Evolutionary conservation across 2,888 invertebrate species (phyloP).

Genomic region (Arctia plantaginis): DNA sequence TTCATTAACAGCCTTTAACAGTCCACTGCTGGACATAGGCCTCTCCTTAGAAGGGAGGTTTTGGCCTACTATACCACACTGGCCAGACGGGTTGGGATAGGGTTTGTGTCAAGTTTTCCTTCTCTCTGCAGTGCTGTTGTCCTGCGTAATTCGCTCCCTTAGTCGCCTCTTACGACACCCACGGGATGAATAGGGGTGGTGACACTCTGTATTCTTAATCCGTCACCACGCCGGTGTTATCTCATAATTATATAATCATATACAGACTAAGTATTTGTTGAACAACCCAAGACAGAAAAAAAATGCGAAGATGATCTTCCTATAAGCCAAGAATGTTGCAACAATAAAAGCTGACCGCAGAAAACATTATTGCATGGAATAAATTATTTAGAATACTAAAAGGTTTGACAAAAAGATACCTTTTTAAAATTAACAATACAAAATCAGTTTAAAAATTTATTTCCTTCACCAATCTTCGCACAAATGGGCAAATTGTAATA

Average conservation of each 20-base stretch:
- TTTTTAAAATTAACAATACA: neutral
- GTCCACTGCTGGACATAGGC: too few species aligned
- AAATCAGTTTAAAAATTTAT: neutral
- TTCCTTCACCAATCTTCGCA: neutral
- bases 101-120: too few species aligned
- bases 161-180: too few species aligned
- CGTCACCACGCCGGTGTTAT: neutral
- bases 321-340: neutral
- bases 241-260: neutral
- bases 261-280: neutral
- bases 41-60: too few species aligned
- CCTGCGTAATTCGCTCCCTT: too few species aligned
- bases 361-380: neutral
- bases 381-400: neutral
- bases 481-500: constrained; percentile 1
- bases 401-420: neutral
- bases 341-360: neutral
- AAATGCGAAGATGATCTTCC: too few species aligned
- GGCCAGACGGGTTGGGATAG: too few species aligned
- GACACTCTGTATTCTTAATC: too few species aligned
- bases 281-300: neutral
- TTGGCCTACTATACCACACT: too few species aligned
- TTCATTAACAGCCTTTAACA: too few species aligned
- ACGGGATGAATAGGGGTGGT: too few species aligned
- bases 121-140: too few species aligned